Conservation (phyloP, 2,797 vertebrate species). For the Hirundo rustica region DNA sequence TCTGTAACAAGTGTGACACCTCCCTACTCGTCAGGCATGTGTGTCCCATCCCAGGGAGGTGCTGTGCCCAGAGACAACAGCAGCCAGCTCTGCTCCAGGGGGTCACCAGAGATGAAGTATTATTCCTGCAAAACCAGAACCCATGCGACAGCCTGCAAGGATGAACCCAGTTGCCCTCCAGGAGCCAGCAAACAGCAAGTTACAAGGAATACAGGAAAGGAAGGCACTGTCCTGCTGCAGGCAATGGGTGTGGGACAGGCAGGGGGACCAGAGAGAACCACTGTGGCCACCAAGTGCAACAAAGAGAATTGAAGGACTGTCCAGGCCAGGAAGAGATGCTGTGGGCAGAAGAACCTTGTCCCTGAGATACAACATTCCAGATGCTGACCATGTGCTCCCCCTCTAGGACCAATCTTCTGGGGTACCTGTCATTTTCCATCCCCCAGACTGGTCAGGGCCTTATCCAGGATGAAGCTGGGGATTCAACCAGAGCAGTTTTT, state of each 20-base stretch:
- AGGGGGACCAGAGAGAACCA: not conserved
- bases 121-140: not conserved
- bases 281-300: not conserved
- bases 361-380: not conserved
- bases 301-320: not conserved
- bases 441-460: not conserved
- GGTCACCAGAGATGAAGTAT: not conserved
- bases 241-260: not conserved
- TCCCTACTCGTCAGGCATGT: accelerated
- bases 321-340: not conserved
- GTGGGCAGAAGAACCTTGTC: not conserved
- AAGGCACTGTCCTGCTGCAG: not conserved
- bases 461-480: not conserved
- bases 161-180: not conserved
- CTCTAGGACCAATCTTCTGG: not conserved
- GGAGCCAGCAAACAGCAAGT: not conserved
- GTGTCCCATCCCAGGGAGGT: not conserved
- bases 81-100: not conserved
- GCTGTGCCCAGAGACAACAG: not conserved
- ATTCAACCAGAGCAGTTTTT: not conserved
- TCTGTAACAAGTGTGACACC: not conserved
- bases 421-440: not conserved
- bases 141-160: not conserved
- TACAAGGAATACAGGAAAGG: not conserved
- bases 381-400: not conserved